Evolutionary conservation across 2,113 vertebrate genomes (phyloP), one percentile per base, ranked within the genome.

Genomic region (Meleagris gallopavo): DNA sequence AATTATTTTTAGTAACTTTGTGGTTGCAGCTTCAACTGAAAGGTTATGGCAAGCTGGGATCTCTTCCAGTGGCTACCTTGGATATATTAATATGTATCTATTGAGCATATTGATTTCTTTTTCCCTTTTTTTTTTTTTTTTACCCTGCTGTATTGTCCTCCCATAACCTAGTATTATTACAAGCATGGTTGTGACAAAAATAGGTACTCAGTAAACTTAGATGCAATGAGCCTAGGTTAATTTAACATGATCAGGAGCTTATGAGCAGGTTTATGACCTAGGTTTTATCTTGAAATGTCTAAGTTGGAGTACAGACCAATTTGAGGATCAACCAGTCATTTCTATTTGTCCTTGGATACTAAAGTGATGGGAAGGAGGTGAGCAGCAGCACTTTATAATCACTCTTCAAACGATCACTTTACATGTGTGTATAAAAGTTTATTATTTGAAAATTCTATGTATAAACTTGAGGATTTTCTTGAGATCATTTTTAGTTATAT

Each of bases 391-490:
- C 69, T 83, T 87, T 77, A 55, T 32, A 91, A 55, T 34, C 19
- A 20, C 41, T 87, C 41, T 83, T 94, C 71, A 71, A 84, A 41
- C 58, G 20, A 21, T 80, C 78, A 72, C 36, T 90, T 76, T 74
- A 9, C 66, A 9, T 40, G 29, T 79, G 78, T 89, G 65, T 93
- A 88, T 65, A 41, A 77, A 88, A 67, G 61, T 78, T 94, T 95
- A 86, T 83, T 88, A 83, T 72, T 67, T 75, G 57, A 80, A 94
- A 88, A 95, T 93, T 91, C 57, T 2, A 9, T 86, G 76, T 93
- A 86, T 91, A 96, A 91, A 88, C 85, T 55, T 52, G 48, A 89
- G 88, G 93, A 93, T 95, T 95, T 90, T 93, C 80, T 84, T 65
- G 36, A 72, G 71, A 81, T 77, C 7, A 18, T 86, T 86, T 89